Conservation (phyloP, 2,797 vertebrate species). For the Esox masquinongy region DNA sequence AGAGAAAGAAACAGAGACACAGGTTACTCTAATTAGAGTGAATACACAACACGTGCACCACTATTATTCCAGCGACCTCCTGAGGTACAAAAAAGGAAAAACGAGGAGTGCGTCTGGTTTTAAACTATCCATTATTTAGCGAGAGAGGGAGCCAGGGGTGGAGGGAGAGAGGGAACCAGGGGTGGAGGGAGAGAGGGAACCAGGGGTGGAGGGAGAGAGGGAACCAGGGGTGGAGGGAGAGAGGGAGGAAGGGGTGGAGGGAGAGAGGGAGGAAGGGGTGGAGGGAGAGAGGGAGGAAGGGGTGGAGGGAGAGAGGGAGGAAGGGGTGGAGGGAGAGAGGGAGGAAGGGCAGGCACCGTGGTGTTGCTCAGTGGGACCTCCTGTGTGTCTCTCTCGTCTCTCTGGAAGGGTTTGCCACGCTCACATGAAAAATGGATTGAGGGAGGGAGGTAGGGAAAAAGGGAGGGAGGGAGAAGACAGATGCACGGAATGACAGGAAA, state of each 20-base stretch:
- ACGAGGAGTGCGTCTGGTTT: slow-evolving; percentile 47
- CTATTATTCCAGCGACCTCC: slow-evolving; percentile 42
- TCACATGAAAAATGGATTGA: slow-evolving; percentile 67
- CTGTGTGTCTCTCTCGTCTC: slow-evolving; percentile 28
- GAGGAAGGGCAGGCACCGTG: slow-evolving; percentile 25
- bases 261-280: slow-evolving; percentile 28
- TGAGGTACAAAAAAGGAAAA: slow-evolving; percentile 33
- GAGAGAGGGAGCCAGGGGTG: slow-evolving; percentile 15
- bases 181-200: slow-evolving; percentile 26
- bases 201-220: background rate
- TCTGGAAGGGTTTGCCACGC: slow-evolving; percentile 51
- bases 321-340: slow-evolving; percentile 17
- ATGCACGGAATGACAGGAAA: slow-evolving; percentile 34
- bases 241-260: slow-evolving; percentile 23
- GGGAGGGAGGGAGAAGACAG: slow-evolving; percentile 34
- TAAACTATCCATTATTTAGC: slow-evolving; percentile 67
- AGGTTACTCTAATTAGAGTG: slow-evolving; percentile 34
- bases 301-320: slow-evolving; percentile 20
- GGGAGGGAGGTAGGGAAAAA: slow-evolving; percentile 25
- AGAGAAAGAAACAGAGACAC: slow-evolving; percentile 4
- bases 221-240: background rate
- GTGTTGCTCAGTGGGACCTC: slow-evolving; percentile 53
- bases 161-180: slow-evolving; percentile 28
- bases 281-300: no score
- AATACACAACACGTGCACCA: slow-evolving; percentile 50